Conservation (phyloP, 2,113 vertebrate species). For the Delphinus delphis region DNA sequence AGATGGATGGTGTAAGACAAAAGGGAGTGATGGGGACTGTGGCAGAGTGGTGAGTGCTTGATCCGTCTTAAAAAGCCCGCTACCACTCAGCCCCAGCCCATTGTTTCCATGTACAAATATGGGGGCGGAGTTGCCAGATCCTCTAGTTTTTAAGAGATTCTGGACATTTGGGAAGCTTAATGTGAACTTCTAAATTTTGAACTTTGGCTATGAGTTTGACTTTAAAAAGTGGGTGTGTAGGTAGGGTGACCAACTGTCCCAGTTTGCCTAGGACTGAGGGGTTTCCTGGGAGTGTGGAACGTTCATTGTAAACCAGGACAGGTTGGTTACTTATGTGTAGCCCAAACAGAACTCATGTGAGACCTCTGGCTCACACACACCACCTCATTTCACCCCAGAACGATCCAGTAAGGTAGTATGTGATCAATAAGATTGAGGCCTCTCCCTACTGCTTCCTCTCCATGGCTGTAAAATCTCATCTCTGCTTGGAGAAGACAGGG, state of each 20-base stretch:
- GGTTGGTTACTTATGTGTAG: neutral
- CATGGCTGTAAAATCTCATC: neutral
- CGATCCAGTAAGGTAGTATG: neutral
- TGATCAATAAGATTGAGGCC: neutral
- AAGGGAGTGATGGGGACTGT: neutral
- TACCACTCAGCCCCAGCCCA: neutral
- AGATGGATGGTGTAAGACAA: neutral
- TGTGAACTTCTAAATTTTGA: neutral
- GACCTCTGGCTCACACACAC: neutral
- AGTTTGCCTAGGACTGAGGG: neutral
- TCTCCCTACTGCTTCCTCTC: neutral
- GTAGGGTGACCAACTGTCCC: too few relatives aligned
- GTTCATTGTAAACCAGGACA: neutral
- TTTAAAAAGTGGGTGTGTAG: neutral
- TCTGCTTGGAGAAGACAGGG: neutral
- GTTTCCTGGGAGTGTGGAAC: neutral
- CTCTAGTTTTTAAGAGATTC: neutral
- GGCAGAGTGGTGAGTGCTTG: neutral
- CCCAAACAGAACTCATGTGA: neutral
- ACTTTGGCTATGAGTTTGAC: neutral
- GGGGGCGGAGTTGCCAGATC: neutral
- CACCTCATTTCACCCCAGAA: neutral
- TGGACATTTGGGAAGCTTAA: neutral
- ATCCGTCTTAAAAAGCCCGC: neutral
- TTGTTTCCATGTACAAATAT: neutral